Base-by-base conservation (phyloP, 1,140 invertebrate species). In the Zaprionus ornatus region DNA sequence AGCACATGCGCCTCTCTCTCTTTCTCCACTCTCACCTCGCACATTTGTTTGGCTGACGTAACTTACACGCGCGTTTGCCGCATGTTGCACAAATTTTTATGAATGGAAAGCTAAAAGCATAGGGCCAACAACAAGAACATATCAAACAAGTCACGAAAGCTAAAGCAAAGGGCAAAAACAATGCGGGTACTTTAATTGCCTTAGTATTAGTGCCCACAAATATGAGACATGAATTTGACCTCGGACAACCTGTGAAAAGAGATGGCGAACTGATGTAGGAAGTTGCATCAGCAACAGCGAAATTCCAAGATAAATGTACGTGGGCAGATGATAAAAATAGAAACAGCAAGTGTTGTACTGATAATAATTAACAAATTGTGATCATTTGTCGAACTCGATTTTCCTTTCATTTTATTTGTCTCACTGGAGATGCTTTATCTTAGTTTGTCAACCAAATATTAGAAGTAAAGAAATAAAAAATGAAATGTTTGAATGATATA, bases 71-170 rank as follows among this genome's bases (percentile, higher is more conserved):
- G 72, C 55, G 27, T 45, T 87, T 87, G 84, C 84, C 78, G 71
- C 78, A 85, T 84, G 84, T 68, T 78, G 73, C 84, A 55, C 64
- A 55, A 57, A 65, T 57, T 84, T 87, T 87, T 88, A 84, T 87
- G 84, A 87, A 87, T 87, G 83, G 84, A 80, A 88, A 84, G 84
- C 77, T 54, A 52, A 83, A 80, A 63, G 63, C 61, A 72, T 40
- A 55, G 50, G 23, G 32, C 59, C 19, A 50, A 50, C 45, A 50
- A 50, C 10, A 48, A 48, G 29, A 54, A 62, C 13, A 70, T 21
- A 7, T 21, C 54, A 32, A 77, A 77, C 63, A 69, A 60, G 35
- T 63, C 57, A 52, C 25, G 15, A 42, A 27, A 48, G 21, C 48
- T 55, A 50, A 37, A 19, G 50, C 15, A 23, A 48, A 27, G 21